A percentile compares a stretch with the other conserved stretches of the same genome.
These are phyloP conservation scores for Xanthia togata DNA, from an alignment of 2,888 invertebrate genomes.

Conservation along the genomic window DNA sequence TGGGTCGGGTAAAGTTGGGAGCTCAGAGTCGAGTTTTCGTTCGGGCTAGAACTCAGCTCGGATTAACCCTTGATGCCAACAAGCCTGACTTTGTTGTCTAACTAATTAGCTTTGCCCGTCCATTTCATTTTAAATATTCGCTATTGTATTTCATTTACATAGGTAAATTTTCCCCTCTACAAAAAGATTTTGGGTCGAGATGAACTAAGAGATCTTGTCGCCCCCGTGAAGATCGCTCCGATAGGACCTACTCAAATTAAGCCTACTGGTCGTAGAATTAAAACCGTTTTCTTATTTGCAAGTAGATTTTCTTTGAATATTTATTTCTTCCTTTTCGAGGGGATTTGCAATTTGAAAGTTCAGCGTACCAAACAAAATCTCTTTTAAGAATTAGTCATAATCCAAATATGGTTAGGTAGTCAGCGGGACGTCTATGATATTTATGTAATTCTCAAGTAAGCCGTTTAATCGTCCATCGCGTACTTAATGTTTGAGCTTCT, in stretches of 20 bases:
- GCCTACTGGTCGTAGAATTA: conserved; percentile 62
- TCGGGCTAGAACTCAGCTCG: conserved; percentile 68
- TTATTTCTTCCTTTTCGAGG: conserved; percentile 53
- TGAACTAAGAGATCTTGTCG: conserved; percentile 58
- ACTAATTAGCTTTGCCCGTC: conserved; percentile 68
- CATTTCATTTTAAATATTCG: conserved; percentile 52
- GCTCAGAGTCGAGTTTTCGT: conserved; percentile 66
- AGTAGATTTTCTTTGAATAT: conserved; percentile 56
- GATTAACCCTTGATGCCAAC: conserved; percentile 76
- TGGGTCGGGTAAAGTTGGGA: conserved; percentile 73
- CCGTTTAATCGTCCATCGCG: conserved; percentile 83
- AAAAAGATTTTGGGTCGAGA: conserved; percentile 55
- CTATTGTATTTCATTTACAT: conserved; percentile 56
- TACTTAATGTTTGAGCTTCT: conserved; percentile 81
- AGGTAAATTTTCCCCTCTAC: conserved; percentile 30
- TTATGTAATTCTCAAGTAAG: conserved; percentile 82
- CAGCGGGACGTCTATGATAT: conserved; percentile 76
- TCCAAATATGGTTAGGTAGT: conserved; percentile 75
- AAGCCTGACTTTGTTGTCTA: conserved; percentile 69
- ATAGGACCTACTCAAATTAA: conserved; percentile 66
- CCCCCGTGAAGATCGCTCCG: conserved; percentile 56
- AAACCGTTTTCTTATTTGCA: conserved; percentile 62
- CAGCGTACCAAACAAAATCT: conserved; percentile 71
- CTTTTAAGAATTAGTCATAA: conserved; percentile 76
- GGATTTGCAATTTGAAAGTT: conserved; percentile 65